Base-by-base conservation (phyloP, 2,888 invertebrate species). In the Megamerina dolium region DNA sequence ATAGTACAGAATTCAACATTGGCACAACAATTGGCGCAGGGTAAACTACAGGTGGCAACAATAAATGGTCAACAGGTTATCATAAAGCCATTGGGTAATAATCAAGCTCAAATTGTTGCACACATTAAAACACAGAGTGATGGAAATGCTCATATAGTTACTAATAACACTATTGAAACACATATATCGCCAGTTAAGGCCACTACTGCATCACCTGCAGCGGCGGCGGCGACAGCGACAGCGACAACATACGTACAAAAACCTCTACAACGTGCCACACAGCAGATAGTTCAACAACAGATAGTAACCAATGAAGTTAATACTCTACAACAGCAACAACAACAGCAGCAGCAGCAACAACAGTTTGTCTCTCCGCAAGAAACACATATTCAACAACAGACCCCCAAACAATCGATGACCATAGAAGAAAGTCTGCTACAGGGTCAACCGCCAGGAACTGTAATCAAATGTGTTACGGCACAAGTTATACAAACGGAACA, bases 21-120 rank as follows among this genome's bases (percentile, higher is more conserved):
- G 30, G 87, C 85, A 13, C 87, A 87, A 63, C 88, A 89, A 66
- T 75, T 90, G 48, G 86, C 87, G 2, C 78, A 84, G 13, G 89
- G 88, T 6, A 89, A 88, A 67, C 80, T 88, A 8, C 87, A 88
- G 64, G 75, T 90, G 43, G 87, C 88, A 0, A 87, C 86, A 1
- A 83, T 90, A 19, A 86, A 86, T 64, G 89, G 89, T 0, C 89
- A 89, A 61, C 89, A 89, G 68, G 87, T 90, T 20, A 75, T 89
- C 32, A 85, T 90, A 46, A 76, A 87, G 34, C 83, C 85, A 1
- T 80, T 87, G 9, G 85, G 86, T 38, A 85, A 85, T 64, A 83
- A 83, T 63, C 84, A 84, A 60, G 83, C 83, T 8, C 85, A 86
- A 68, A 83, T 87, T 42, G 85, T 87, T 16, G 84, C 83, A 2